Base-by-base conservation (phyloP, 2,888 invertebrate species). In the Hypsopygia costalis region DNA sequence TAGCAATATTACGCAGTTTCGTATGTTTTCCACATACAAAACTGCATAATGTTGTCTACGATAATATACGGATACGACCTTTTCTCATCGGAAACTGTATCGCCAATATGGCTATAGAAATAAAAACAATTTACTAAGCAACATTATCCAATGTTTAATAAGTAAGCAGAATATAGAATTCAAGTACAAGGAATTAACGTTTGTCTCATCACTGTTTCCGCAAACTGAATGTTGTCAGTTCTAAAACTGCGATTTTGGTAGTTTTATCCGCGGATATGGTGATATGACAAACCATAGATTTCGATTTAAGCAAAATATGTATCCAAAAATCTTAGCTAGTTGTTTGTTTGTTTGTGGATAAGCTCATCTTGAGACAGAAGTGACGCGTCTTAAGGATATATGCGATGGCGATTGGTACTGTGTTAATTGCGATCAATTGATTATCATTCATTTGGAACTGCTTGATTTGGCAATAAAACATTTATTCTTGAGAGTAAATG, bases 301-400 rank as follows among this genome's bases (percentile, higher is more conserved):
- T 79, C 69, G 69, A 74, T 79, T 56, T 83, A 82, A 85, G 82
- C 73, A 62, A 71, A 81, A 77, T 75, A 72, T 83, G 73, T 85
- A 83, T 77, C 70, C 80, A 62, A 75, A 73, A 16, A 74, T 68
- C 58, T 76, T 81, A 80, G 77, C 71, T 82, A 81, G 77, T 69
- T 80, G 77, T 82, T 81, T 62, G 77, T 82, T 80, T 63, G 57
- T 78, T 69, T 65, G 64, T 72, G 68, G 52, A 58, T 74, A 75
- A 75, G 72, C 59, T 73, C 61, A 52, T 52, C 52, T 52, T 55
- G 53, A 41, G 52, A 52, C 47, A 53, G 16, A 45, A 52, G 51
- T 40, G 58, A 52, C 52, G 54, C 52, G 51, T 46, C 49, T 49
- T 44, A 47, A 35, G 1, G n/a, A 35, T 11, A 31, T 31, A 8